Percentiles rank a stretch among this genome's conserved stretches.
Conservation (phyloP, 2,888 invertebrate species). For the Tipula confusa region DNA sequence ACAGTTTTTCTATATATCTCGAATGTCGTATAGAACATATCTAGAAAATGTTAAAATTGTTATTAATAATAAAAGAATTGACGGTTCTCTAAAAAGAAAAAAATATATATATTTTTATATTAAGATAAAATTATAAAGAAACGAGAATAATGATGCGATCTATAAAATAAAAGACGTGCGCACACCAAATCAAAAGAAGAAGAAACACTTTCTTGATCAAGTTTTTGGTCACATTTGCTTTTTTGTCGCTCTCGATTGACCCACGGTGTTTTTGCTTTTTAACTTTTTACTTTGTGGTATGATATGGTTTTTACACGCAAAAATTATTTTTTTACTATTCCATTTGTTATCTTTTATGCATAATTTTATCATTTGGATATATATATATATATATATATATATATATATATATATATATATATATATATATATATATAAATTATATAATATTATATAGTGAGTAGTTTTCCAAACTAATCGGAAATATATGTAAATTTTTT, state of each 20-base stretch:
- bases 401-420: neutral
- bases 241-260: conserved; percentile 20
- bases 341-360: conserved; percentile 29
- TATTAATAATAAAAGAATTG: conserved; percentile 20
- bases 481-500: neutral
- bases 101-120: conserved; percentile 4
- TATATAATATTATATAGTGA: neutral
- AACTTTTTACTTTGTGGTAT: neutral
- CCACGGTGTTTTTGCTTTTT: neutral
- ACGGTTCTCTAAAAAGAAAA: neutral
- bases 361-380: conserved; percentile 26
- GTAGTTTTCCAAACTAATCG: conserved; percentile 5
- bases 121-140: neutral
- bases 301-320: conserved; percentile 14
- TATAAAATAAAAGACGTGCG: neutral
- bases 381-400: neutral
- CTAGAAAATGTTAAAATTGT: conserved; percentile 9
- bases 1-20: neutral
- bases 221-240: conserved; percentile 14
- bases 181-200: neutral
- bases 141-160: conserved; percentile 4
- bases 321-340: conserved; percentile 28
- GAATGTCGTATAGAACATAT: neutral
- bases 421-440: neutral
- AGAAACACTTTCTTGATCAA: conserved; percentile 25